A percentile compares a stretch with the other conserved stretches of the same genome.
phyloP scores from a whole-genome alignment of 2,113 vertebrate species.

The Phoenicopterus ruber region DNA sequence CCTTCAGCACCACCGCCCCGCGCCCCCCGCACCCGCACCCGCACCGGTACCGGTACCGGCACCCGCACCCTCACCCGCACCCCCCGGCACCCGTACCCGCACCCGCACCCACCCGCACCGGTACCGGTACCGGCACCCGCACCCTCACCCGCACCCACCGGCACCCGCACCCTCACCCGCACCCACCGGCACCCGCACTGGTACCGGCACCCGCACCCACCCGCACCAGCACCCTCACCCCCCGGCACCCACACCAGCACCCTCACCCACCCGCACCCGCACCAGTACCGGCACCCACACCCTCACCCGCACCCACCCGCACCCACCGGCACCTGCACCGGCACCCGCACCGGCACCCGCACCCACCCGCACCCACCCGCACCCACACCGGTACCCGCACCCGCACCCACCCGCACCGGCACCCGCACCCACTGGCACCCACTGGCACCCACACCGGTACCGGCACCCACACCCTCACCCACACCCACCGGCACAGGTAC shows the following conservation, averaged over 20 bases:
- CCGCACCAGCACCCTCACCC: too few relatives aligned
- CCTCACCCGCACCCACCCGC: neutral
- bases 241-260: accelerated
- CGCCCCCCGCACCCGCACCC: too few relatives aligned
- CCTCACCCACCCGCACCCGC: neutral
- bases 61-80: neutral
- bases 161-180: accelerated
- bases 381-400: neutral
- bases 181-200: neutral
- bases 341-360: too few relatives aligned
- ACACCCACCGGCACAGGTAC: too few relatives aligned
- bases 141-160: accelerated
- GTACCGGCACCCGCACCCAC: neutral
- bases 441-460: too few relatives aligned
- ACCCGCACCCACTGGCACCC: too few relatives aligned
- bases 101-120: too few relatives aligned
- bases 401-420: too few relatives aligned
- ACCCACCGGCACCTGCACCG: too few relatives aligned
- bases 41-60: too few relatives aligned
- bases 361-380: neutral
- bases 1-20: constrained; percentile 87
- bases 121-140: neutral
- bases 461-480: too few relatives aligned
- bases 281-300: accelerated
- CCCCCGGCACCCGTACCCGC: too few relatives aligned